Percentiles rank a stretch among this genome's conserved stretches.
These are phyloP conservation scores for Drosophila novamexicana DNA, from an alignment of 1,140 invertebrate genomes.

Conservation along the genomic window DNA sequence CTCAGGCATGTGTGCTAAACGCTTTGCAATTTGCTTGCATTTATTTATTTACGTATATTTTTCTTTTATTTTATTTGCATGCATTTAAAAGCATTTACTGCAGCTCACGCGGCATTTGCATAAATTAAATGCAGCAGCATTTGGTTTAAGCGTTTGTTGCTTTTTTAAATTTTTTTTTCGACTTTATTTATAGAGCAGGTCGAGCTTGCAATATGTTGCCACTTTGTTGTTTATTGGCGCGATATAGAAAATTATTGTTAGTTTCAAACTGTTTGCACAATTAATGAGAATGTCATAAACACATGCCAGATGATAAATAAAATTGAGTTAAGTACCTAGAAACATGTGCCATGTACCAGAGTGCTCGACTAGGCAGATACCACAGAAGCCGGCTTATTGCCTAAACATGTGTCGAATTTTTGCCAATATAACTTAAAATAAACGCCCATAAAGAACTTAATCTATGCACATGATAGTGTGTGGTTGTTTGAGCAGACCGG, in stretches of 20 bases:
- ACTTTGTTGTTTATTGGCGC: conserved; percentile 30
- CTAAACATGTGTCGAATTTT: too few species aligned
- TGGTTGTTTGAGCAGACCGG: too few species aligned
- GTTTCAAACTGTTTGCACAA: conserved; percentile 25
- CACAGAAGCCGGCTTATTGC: background rate
- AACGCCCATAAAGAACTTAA: too few species aligned
- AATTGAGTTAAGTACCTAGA: background rate
- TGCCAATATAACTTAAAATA: too few species aligned
- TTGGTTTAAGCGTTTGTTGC: conserved; percentile 11
- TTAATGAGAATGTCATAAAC: conserved; percentile 16
- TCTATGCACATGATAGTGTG: too few species aligned
- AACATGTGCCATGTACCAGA: background rate
- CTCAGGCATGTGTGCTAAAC: background rate
- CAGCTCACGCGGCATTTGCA: conserved; percentile 33
- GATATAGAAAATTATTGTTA: conserved; percentile 23
- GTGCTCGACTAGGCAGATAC: background rate
- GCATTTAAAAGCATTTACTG: conserved; percentile 37
- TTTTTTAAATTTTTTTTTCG: background rate
- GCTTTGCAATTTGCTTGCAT: conserved; percentile 20
- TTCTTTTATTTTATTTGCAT: conserved; percentile 6
- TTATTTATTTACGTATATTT: conserved; percentile 31
- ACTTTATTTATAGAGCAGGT: conserved; percentile 29
- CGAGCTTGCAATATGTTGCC: conserved; percentile 38
- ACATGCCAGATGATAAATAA: background rate
- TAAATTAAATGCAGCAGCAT: conserved; percentile 41